These are phyloP conservation scores for Aurelia coerulea DNA, from an alignment of 30 jellyfish, hydroid and myxozoan species.

Conservation along the genomic window DNA sequence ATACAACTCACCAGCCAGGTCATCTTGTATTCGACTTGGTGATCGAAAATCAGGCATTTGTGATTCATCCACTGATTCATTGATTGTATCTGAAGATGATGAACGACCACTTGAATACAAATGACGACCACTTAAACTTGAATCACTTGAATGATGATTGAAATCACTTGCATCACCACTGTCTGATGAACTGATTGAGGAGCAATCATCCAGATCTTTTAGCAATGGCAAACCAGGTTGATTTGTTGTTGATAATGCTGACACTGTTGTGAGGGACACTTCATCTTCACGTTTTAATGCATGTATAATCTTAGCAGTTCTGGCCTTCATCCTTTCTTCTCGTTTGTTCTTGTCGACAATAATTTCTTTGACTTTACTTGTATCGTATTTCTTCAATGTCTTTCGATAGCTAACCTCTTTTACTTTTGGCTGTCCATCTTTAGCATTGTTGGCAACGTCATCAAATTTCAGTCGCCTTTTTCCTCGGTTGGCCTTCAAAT, in stretches of 20 bases:
- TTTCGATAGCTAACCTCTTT: neutral
- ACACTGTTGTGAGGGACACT: constrained; percentile 57
- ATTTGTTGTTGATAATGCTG: constrained; percentile 18
- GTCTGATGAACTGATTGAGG: constrained; percentile 22
- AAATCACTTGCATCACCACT: constrained; percentile 27
- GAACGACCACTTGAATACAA: constrained; percentile 20
- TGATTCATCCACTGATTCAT: constrained; percentile 40
- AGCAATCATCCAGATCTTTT: constrained; percentile 5
- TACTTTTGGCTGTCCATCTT: neutral
- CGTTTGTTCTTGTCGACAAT: neutral
- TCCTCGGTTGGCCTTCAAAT: neutral
- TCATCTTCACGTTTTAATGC: constrained; percentile 14
- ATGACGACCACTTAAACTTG: constrained; percentile 26
- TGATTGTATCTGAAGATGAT: constrained; percentile 54
- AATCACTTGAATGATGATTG: constrained; percentile 28
- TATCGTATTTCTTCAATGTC: no score
- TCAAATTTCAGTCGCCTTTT: constrained; percentile 4
- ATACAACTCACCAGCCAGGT: constrained; percentile 38
- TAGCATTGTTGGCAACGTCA: neutral
- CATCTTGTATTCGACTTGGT: constrained; percentile 63
- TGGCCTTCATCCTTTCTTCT: neutral
- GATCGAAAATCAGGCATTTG: constrained; percentile 69
- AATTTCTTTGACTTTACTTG: neutral
- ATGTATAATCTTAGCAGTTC: neutral
- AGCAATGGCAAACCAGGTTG: neutral